phyloP scores from a whole-genome alignment of 2,888 invertebrate species.

The Tachina grossa region DNA sequence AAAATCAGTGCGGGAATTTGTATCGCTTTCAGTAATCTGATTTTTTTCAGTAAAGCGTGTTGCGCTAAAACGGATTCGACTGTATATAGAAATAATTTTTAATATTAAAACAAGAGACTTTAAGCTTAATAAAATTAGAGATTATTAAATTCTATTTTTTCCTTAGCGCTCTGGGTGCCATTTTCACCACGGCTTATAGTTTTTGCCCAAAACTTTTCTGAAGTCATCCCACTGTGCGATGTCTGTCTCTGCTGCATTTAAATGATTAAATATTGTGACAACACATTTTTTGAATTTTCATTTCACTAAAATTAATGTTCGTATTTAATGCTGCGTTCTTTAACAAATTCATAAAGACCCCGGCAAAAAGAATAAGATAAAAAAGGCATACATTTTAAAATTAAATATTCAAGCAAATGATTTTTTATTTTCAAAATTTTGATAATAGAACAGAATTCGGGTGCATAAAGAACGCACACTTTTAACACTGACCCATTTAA shows the following conservation, averaged over 20 bases:
- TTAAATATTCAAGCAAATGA: conserved; percentile 2
- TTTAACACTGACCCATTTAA: conserved; percentile 60
- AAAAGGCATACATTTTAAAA: conserved; percentile 18
- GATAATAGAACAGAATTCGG: background rate
- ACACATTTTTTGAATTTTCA: background rate
- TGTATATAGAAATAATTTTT: no score
- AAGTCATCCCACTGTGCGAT: background rate
- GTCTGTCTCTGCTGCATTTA: conserved; percentile 13
- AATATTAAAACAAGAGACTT: no score
- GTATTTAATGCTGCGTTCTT: background rate
- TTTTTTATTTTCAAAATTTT: conserved; percentile 23
- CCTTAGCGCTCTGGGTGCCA: no score
- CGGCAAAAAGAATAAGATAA: conserved; percentile 13
- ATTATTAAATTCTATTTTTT: no score
- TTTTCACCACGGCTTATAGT: no score
- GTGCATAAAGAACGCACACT: conserved; percentile 1
- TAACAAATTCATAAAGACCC: background rate
- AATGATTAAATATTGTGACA: conserved; percentile 37
- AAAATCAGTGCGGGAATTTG: no score
- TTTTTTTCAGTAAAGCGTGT: no score
- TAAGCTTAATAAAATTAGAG: no score
- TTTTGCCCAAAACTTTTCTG: no score
- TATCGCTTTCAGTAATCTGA: no score
- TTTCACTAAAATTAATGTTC: background rate
- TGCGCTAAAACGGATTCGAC: no score